These are phyloP conservation scores for Cyanistes caeruleus DNA, from an alignment of 2,113 vertebrate genomes.

Conservation along the genomic window DNA sequence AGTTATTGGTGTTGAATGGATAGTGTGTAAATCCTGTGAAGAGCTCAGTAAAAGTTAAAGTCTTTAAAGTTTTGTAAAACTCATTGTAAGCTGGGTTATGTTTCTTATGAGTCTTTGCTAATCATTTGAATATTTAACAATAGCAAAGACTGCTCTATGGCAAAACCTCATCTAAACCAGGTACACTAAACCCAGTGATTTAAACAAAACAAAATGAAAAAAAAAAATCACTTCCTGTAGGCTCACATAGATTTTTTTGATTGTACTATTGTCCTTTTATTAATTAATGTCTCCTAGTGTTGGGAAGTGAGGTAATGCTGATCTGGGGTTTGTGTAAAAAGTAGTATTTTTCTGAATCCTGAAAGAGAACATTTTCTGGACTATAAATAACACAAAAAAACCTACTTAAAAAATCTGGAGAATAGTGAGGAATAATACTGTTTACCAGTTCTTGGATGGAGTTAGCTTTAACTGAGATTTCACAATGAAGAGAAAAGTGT, in stretches of 20 bases:
- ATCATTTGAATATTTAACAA: neutral
- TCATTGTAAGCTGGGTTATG: neutral
- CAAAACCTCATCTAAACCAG: neutral
- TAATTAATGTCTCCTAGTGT: neutral
- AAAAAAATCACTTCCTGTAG: neutral
- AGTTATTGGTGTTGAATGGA: neutral
- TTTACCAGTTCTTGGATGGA: conserved; percentile 41
- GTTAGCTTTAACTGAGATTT: conserved; percentile 39
- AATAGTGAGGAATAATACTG: conserved; percentile 32
- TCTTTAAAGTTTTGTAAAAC: neutral
- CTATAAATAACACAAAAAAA: conserved; percentile 50
- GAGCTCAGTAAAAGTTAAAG: neutral
- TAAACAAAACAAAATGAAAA: neutral
- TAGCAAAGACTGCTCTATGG: neutral
- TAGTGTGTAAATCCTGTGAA: neutral
- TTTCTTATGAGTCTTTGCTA: neutral
- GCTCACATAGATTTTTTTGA: neutral
- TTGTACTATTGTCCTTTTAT: neutral
- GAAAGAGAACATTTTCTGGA: conserved; percentile 11
- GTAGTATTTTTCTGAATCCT: neutral
- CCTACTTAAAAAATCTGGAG: conserved; percentile 17
- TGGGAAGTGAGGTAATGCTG: neutral
- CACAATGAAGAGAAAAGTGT: conserved; percentile 9
- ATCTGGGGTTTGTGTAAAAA: neutral
- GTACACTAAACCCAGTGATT: neutral